Evolutionary conservation across 2,797 vertebrate genomes (phyloP).

Genomic region (Todus mexicanus): DNA sequence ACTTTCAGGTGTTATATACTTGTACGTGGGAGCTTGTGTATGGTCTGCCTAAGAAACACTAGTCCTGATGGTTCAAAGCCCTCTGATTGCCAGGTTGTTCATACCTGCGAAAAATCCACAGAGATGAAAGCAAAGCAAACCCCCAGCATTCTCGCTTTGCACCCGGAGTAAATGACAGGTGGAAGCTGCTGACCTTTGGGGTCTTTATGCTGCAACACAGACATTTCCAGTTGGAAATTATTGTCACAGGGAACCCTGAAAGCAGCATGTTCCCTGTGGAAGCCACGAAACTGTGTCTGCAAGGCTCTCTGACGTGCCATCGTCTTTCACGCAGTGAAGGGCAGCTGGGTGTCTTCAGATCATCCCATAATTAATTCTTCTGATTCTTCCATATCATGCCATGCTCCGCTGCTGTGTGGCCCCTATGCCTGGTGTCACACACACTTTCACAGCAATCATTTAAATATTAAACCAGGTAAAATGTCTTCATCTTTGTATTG

Average conservation of each 20-base stretch:
- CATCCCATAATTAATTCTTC: background rate
- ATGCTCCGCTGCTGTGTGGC: background rate
- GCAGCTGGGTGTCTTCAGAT: background rate
- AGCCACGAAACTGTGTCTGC: background rate
- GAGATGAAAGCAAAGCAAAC: background rate
- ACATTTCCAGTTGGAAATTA: background rate
- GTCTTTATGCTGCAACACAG: background rate
- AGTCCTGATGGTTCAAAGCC: background rate
- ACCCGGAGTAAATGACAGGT: background rate
- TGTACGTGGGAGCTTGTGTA: background rate
- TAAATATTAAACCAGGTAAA: background rate
- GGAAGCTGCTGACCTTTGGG: accelerated
- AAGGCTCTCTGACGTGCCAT: background rate
- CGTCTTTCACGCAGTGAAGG: background rate
- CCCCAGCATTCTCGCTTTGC: background rate
- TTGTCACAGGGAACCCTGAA: background rate
- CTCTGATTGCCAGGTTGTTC: accelerated
- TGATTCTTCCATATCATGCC: background rate
- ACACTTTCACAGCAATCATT: background rate
- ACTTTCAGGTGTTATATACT: background rate
- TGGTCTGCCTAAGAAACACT: background rate
- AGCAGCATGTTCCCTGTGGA: background rate
- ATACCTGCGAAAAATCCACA: accelerated
- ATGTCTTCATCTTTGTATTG: background rate
- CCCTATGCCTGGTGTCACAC: background rate